Percentiles rank a stretch among this genome's conserved stretches.
Conservation (phyloP, 2,797 vertebrate species). For the Coilia nasus region DNA sequence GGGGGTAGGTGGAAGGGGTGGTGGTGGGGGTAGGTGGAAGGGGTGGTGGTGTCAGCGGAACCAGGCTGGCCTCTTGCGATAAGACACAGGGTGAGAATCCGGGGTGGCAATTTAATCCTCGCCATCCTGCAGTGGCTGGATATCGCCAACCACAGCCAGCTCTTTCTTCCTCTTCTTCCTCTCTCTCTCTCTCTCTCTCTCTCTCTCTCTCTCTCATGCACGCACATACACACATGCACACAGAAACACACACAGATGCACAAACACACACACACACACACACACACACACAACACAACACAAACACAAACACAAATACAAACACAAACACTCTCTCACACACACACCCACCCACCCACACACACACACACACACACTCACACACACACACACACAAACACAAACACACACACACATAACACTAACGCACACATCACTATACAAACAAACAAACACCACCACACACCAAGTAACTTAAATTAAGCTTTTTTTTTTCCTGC, state of each 20-base stretch:
- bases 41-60: constrained; percentile 43
- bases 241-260: neutral
- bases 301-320: neutral
- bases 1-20: constrained; percentile 11
- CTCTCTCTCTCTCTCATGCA: no score
- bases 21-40: neutral
- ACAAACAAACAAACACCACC: neutral
- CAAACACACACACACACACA: constrained; percentile 26
- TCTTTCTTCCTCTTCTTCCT: no score
- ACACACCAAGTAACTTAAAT: constrained; percentile 26
- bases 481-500: neutral
- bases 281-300: constrained; percentile 33
- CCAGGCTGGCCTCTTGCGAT: constrained; percentile 55
- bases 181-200: no score
- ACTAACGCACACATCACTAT: neutral
- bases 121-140: constrained; percentile 50
- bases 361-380: no score
- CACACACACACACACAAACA: no score
- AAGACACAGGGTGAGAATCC: constrained; percentile 54
- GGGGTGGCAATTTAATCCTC: constrained; percentile 55
- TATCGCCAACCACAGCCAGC: constrained; percentile 41
- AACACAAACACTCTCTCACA: neutral
- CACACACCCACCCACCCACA: no score
- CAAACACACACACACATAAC: neutral
- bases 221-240: no score